These are phyloP conservation scores for Tromatobia lineatoria DNA, from an alignment of 2,888 invertebrate genomes.

Conservation along the genomic window DNA sequence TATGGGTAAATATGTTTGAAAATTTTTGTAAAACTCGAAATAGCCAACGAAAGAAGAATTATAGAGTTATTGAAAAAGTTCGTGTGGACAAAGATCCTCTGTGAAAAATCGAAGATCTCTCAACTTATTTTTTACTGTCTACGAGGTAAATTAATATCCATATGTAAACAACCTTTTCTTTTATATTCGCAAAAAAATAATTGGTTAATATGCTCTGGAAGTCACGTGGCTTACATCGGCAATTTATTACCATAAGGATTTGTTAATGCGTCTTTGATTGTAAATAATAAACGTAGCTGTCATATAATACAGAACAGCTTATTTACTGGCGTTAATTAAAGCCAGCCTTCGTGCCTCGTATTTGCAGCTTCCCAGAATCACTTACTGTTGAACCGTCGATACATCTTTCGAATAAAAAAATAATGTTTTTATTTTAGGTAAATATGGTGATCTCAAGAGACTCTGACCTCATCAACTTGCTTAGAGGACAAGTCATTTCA, in stretches of 20 bases:
- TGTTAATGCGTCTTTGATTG: background rate
- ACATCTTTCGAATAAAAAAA: background rate
- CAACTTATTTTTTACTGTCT: too few relatives aligned
- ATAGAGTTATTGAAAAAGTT: too few relatives aligned
- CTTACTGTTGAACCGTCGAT: background rate
- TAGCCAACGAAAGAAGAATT: too few relatives aligned
- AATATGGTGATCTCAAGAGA: background rate
- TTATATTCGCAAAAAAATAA: too few relatives aligned
- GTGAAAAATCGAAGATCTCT: too few relatives aligned
- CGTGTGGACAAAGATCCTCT: too few relatives aligned
- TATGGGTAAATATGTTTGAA: too few relatives aligned
- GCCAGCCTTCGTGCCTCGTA: conserved; percentile 11
- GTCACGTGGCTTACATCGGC: background rate
- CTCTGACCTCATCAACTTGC: conserved; percentile 15
- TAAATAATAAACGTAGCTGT: conserved; percentile 9
- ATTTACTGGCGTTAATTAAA: conserved; percentile 39
- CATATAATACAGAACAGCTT: background rate
- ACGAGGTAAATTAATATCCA: too few relatives aligned
- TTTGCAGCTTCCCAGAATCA: conserved; percentile 29
- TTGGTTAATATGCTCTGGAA: background rate
- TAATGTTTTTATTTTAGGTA: background rate
- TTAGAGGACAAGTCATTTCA: conserved; percentile 4
- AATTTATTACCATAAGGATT: background rate
- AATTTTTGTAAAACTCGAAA: too few relatives aligned
- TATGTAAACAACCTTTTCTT: too few relatives aligned